Percentiles rank a stretch among this genome's conserved stretches.
Evolutionary conservation across 2,888 invertebrate genomes (phyloP).

Genomic region (Strigamia maritima): DNA sequence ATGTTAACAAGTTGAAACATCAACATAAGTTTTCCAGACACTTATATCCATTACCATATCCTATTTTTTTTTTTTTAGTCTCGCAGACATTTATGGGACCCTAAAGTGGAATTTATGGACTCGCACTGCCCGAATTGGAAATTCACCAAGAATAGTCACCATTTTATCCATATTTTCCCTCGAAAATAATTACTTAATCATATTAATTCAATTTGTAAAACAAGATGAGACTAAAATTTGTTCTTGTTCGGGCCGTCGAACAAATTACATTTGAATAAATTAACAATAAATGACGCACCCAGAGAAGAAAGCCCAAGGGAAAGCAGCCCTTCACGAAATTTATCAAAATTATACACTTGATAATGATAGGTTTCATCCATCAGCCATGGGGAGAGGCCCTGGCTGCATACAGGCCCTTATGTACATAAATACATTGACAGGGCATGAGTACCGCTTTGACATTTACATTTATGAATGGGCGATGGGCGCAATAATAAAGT

Average conservation of each 20-base stretch:
- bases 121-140: background rate
- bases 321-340: slow-evolving; percentile 18
- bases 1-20: background rate
- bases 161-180: background rate
- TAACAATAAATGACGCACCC: slow-evolving; percentile 18
- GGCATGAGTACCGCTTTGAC: background rate
- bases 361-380: slow-evolving; percentile 34
- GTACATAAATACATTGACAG: slow-evolving; percentile 28
- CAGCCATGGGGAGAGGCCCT: slow-evolving; percentile 31
- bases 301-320: slow-evolving; percentile 32
- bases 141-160: background rate
- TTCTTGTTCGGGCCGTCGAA: background rate
- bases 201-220: background rate
- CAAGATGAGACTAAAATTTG: background rate
- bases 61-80: too few species aligned
- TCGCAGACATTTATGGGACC: background rate
- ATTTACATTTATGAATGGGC: background rate
- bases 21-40: background rate
- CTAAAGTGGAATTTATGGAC: background rate
- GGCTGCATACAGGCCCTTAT: slow-evolving; percentile 12
- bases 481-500: background rate
- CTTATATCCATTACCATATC: background rate
- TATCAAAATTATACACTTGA: slow-evolving; percentile 27
- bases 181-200: background rate
- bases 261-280: slow-evolving; percentile 26